A percentile compares a stretch with the other conserved stretches of the same genome.
phyloP scores from a whole-genome alignment of 92 coral and sea anemone species.

The Heteractis magnifica region DNA sequence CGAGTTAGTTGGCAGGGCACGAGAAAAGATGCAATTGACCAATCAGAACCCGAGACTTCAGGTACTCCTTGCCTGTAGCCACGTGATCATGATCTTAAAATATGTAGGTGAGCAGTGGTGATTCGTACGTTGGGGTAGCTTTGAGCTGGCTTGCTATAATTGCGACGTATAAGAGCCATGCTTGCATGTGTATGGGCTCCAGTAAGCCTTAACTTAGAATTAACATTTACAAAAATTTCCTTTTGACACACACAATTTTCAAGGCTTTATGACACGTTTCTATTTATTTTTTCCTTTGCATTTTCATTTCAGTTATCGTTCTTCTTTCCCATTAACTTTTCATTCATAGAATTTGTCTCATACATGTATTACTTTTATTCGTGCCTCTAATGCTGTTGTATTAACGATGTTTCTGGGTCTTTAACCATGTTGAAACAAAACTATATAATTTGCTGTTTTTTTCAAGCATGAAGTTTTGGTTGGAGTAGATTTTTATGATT shows the following conservation, averaged over 20 bases:
- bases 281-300: not conserved
- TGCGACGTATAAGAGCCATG: not conserved
- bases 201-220: not conserved
- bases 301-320: not conserved
- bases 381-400: slow-evolving; percentile 1
- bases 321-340: not conserved
- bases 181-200: slow-evolving; percentile 4
- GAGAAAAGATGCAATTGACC: slow-evolving; percentile 90
- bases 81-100: slow-evolving; percentile 21
- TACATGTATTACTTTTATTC: not conserved
- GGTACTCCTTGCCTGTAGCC: slow-evolving; percentile 48
- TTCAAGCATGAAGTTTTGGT: not conserved
- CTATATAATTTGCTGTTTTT: no score
- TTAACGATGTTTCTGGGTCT: not conserved
- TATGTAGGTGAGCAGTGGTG: slow-evolving; percentile 32
- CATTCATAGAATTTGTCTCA: not conserved
- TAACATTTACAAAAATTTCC: not conserved
- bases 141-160: slow-evolving; percentile 1
- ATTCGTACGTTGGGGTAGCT: not conserved
- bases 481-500: not conserved
- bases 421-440: not conserved
- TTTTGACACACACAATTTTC: not conserved
- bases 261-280: not conserved
- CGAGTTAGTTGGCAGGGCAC: slow-evolving; percentile 98
- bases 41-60: slow-evolving; percentile 85